Conservation (phyloP, 2,888 invertebrate genomes). For the Anodontia alba region DNA sequence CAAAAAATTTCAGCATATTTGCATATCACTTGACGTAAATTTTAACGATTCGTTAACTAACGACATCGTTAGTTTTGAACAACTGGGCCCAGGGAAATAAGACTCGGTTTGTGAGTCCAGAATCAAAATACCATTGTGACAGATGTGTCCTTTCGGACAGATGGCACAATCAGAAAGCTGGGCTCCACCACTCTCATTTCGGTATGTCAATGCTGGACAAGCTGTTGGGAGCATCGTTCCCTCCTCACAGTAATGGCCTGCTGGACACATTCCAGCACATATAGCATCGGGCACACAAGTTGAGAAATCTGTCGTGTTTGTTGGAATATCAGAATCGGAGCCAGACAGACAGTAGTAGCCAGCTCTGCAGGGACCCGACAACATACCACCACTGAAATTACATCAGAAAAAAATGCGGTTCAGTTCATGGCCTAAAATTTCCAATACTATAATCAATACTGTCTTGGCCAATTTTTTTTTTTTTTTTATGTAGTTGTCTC, state of each 20-base stretch:
- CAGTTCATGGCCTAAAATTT: too few species aligned
- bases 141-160: conserved; percentile 82
- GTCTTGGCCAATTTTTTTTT: too few species aligned
- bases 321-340: conserved; percentile 75
- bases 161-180: conserved; percentile 75
- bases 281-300: conserved; percentile 65
- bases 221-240: conserved; percentile 75
- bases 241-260: conserved; percentile 80
- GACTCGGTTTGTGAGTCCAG: too few species aligned
- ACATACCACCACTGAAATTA: conserved; percentile 76
- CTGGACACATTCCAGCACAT: conserved; percentile 82
- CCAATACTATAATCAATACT: too few species aligned
- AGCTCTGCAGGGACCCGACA: conserved; percentile 77
- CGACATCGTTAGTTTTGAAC: too few species aligned
- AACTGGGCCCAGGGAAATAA: too few species aligned
- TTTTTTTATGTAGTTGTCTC: too few species aligned
- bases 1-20: too few species aligned
- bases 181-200: conserved; percentile 74
- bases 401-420: too few species aligned
- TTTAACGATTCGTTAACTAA: too few species aligned
- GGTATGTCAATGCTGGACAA: conserved; percentile 80
- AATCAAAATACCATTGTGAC: conserved; percentile 80
- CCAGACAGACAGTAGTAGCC: conserved; percentile 83
- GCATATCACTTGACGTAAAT: too few species aligned
- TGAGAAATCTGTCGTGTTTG: conserved; percentile 63